Evolutionary conservation across 2,888 invertebrate genomes (phyloP).

Genomic region (Andrena dorsata): DNA sequence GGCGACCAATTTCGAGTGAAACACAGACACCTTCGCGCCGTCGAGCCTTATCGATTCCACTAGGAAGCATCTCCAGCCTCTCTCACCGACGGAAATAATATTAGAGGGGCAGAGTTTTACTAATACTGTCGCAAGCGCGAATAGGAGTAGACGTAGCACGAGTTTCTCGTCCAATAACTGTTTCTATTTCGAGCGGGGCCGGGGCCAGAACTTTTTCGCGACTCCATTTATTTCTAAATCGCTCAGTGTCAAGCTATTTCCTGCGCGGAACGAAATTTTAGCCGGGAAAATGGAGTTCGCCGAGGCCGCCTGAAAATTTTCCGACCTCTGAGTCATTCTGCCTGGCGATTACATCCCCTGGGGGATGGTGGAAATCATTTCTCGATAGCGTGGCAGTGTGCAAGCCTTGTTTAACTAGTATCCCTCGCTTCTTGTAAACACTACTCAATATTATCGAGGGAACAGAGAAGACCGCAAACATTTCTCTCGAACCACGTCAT

Average conservation of each 20-base stretch:
- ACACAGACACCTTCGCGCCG: not conserved
- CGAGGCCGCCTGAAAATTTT: conserved; percentile 38
- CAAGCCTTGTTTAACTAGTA: conserved; percentile 10
- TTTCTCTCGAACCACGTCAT: too few relatives aligned
- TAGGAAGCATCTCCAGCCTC: not conserved
- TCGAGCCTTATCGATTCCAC: conserved; percentile 17
- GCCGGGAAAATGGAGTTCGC: conserved; percentile 49
- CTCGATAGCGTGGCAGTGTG: not conserved
- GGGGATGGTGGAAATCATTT: conserved; percentile 8
- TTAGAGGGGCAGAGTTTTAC: conserved; percentile 25
- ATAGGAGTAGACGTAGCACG: not conserved
- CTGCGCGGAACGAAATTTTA: conserved; percentile 56
- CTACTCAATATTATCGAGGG: too few relatives aligned
- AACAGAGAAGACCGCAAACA: too few relatives aligned
- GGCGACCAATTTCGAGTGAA: not conserved
- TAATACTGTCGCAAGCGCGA: conserved; percentile 5
- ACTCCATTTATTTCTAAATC: conserved; percentile 59
- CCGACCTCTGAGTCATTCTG: conserved; percentile 30
- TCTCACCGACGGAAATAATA: conserved; percentile 13
- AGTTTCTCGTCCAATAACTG: conserved; percentile 34
- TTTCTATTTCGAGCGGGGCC: conserved; percentile 36
- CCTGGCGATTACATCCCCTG: conserved; percentile 8
- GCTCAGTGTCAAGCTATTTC: conserved; percentile 57
- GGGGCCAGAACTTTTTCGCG: conserved; percentile 44
- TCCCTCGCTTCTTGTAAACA: not conserved